phyloP scores from a whole-genome alignment of 2,797 vertebrate species.

The Lacerta agilis region DNA sequence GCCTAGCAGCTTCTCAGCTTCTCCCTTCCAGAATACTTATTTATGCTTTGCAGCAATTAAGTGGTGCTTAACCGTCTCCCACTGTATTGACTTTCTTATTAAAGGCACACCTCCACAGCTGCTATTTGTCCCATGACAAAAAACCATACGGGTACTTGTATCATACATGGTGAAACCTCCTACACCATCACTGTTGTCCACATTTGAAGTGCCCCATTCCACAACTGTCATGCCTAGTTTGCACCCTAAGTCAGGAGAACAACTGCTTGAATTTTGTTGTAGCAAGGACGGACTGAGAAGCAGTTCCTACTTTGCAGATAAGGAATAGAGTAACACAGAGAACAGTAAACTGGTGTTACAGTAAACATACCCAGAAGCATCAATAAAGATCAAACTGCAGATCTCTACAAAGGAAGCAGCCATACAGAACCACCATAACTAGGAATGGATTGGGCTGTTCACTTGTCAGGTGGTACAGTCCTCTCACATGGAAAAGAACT shows the following conservation, averaged over 20 bases:
- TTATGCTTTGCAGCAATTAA: background rate
- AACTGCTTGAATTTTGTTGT: background rate
- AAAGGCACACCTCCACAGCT: background rate
- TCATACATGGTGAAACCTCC: background rate
- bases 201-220: too few relatives aligned
- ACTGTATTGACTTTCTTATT: background rate
- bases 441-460: background rate
- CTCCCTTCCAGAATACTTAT: background rate
- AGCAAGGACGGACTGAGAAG: background rate
- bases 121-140: background rate
- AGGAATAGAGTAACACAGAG: background rate
- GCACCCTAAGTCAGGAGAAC: background rate
- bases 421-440: background rate
- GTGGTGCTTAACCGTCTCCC: background rate
- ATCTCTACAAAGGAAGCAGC: background rate
- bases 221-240: background rate
- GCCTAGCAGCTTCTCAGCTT: background rate
- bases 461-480: background rate
- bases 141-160: background rate
- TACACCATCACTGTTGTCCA: too few relatives aligned
- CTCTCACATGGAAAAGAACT: background rate
- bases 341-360: background rate
- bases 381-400: background rate
- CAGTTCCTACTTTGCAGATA: background rate
- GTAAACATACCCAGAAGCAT: background rate